A percentile compares a stretch with the other conserved stretches of the same genome.
These are phyloP conservation scores for Ophioninae sp. DNA, from an alignment of 2,888 invertebrate genomes.

Conservation along the genomic window DNA sequence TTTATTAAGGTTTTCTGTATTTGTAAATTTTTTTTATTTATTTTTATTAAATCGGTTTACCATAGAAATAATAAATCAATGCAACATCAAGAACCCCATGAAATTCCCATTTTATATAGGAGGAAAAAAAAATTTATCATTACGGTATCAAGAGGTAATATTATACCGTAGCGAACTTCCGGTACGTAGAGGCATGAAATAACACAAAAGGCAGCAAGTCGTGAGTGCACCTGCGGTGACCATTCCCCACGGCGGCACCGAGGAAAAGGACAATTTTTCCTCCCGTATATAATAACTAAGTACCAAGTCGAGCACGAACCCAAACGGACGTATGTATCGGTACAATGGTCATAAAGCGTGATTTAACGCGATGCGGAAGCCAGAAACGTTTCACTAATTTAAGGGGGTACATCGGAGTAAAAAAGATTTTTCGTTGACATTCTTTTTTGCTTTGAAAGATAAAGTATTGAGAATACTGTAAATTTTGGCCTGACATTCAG, in stretches of 20 bases:
- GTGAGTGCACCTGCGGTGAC: constrained; percentile 24
- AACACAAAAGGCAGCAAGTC: constrained; percentile 3
- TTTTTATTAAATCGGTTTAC: neutral
- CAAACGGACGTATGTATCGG: neutral
- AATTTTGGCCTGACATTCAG: no score
- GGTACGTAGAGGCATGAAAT: neutral
- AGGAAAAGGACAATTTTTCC: constrained; percentile 32
- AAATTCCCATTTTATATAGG: neutral
- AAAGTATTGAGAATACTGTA: no score
- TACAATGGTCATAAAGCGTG: constrained; percentile 65
- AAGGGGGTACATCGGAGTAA: constrained; percentile 35
- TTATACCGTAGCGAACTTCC: constrained; percentile 24
- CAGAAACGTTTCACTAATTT: constrained; percentile 71
- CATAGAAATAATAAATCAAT: neutral
- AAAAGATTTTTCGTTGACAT: no score
- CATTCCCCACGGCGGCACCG: constrained; percentile 14
- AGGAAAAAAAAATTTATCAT: neutral
- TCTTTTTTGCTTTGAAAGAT: no score
- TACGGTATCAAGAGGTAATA: constrained; percentile 17
- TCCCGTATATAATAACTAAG: constrained; percentile 51
- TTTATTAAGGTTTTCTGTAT: no score
- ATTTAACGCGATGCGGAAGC: constrained; percentile 69
- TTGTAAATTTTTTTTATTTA: neutral
- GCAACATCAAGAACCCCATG: neutral
- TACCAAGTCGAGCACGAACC: constrained; percentile 12